Evolutionary conservation across 2,888 invertebrate species (phyloP).

Genomic region (Hedya salicella): DNA sequence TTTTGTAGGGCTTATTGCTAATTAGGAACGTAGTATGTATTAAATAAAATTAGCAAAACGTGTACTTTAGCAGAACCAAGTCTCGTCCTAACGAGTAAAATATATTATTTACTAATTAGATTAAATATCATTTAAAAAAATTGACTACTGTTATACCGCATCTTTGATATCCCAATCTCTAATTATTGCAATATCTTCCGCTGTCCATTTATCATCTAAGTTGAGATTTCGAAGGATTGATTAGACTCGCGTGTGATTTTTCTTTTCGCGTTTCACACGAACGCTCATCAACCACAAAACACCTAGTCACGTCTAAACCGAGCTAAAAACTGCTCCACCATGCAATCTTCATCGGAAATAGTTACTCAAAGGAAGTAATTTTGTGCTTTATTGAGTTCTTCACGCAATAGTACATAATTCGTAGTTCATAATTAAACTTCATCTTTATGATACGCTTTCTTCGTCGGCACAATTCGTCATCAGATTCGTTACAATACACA

Average conservation of each 20-base stretch:
- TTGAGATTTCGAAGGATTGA: conserved; percentile 29
- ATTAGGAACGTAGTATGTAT: too few relatives aligned
- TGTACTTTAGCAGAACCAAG: too few relatives aligned
- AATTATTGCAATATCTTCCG: neutral
- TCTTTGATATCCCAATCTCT: too few relatives aligned
- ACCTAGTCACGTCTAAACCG: conserved; percentile 33
- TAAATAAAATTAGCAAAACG: too few relatives aligned
- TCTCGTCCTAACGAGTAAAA: too few relatives aligned
- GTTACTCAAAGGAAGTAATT: conserved; percentile 72
- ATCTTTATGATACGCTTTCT: conserved; percentile 74
- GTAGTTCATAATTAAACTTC: conserved; percentile 68
- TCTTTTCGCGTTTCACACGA: conserved; percentile 52
- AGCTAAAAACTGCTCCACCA: conserved; percentile 32
- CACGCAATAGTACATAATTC: conserved; percentile 62
- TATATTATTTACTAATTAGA: too few relatives aligned
- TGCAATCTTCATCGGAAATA: conserved; percentile 56
- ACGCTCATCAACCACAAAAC: conserved; percentile 46
- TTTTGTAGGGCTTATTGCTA: too few relatives aligned
- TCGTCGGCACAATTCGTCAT: conserved; percentile 46
- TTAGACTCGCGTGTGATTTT: conserved; percentile 44
- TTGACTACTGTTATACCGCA: too few relatives aligned
- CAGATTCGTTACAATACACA: conserved; percentile 38
- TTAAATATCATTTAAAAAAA: too few relatives aligned
- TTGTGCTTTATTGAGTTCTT: conserved; percentile 76
- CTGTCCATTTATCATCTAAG: neutral